Conservation (phyloP, 2,113 vertebrate species). For the Dromiciops gliroides region DNA sequence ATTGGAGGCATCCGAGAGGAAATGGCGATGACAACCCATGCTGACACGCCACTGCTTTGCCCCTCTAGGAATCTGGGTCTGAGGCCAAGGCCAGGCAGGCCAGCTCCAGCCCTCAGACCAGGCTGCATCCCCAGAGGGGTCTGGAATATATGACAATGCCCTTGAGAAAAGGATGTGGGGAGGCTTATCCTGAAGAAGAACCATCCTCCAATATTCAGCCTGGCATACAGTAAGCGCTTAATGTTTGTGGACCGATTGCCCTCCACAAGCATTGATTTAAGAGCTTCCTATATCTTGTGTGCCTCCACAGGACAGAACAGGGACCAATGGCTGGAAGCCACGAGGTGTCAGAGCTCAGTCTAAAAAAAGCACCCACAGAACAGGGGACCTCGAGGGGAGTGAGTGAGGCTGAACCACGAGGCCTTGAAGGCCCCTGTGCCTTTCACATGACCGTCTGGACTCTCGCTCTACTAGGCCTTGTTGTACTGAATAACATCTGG, state of each 20-base stretch:
- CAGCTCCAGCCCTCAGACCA: no score
- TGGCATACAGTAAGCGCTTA: background rate
- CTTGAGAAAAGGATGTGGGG: background rate
- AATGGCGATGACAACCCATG: no score
- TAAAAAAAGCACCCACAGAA: background rate
- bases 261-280: background rate
- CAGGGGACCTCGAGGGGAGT: background rate
- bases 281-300: background rate
- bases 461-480: background rate
- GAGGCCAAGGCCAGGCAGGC: no score
- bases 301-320: no score
- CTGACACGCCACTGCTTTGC: no score
- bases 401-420: background rate
- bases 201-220: no score
- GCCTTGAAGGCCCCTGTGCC: no score
- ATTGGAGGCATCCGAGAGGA: background rate
- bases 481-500: no score
- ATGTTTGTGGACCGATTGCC: background rate
- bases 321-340: background rate
- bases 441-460: background rate
- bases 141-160: background rate
- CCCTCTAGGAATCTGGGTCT: background rate
- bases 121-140: background rate
- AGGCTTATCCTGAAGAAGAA: no score
- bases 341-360: background rate